phyloP scores from a whole-genome alignment of 2,797 vertebrate species.

The Eleutherodactylus coqui region DNA sequence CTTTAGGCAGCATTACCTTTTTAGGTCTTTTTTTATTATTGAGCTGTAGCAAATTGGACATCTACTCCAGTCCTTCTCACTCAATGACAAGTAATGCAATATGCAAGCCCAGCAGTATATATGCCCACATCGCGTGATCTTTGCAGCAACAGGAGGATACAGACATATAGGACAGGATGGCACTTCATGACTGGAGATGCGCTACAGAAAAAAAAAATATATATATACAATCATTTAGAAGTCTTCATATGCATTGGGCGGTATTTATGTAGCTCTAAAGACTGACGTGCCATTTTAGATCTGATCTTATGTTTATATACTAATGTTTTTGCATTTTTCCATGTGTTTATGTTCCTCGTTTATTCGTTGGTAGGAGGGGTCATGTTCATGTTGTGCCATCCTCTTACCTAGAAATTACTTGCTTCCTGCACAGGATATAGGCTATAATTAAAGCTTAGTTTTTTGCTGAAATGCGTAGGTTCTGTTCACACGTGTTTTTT shows the following conservation, averaged over 20 bases:
- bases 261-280: background rate
- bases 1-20: constrained; percentile 80
- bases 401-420: no score
- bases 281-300: no score
- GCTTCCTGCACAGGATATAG: no score
- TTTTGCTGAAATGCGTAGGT: no score
- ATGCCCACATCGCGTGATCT: constrained; percentile 96
- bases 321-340: no score
- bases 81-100: constrained; percentile 94
- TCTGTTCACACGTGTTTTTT: no score
- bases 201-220: constrained; percentile 73
- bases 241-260: background rate
- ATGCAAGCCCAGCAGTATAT: constrained; percentile 99
- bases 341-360: no score
- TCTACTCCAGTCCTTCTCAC: constrained; percentile 95
- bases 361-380: no score
- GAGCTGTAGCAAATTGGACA: constrained; percentile 98
- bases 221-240: background rate
- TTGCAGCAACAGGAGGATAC: constrained; percentile 93
- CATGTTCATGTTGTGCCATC: no score
- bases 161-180: constrained; percentile 98
- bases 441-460: no score
- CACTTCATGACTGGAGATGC: constrained; percentile 98
- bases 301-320: no score
- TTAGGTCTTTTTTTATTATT: constrained; percentile 90